Percentiles rank a stretch among this genome's conserved stretches.
Evolutionary conservation across 2,113 vertebrate genomes (phyloP).

Genomic region (Prinia subflava): DNA sequence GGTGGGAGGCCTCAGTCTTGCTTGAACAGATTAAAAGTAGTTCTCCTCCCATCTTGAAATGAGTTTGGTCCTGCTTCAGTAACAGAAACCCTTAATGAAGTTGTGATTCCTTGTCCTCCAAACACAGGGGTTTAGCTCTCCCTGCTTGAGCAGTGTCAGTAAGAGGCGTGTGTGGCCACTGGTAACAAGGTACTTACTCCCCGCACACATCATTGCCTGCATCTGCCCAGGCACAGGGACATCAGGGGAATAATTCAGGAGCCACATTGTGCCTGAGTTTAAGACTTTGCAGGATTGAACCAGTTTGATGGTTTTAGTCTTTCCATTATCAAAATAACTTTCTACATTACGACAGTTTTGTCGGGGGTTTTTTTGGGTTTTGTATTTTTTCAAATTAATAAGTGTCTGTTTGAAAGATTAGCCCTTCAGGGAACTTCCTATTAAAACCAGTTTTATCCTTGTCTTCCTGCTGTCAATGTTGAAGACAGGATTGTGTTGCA

Average conservation of each 20-base stretch:
- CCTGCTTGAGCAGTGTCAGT: neutral
- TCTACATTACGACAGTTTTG: neutral
- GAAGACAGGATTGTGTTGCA: neutral
- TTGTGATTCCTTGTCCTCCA: neutral
- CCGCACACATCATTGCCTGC: neutral
- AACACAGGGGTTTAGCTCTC: neutral
- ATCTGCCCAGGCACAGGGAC: neutral
- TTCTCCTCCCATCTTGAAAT: neutral
- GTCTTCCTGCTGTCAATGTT: conserved; percentile 22
- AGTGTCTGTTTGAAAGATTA: conserved; percentile 27
- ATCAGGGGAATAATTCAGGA: neutral
- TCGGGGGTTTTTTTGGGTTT: fast-evolving
- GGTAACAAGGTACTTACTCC: neutral
- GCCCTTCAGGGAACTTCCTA: conserved; percentile 5
- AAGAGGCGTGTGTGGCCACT: neutral
- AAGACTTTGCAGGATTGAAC: neutral
- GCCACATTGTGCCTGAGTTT: neutral
- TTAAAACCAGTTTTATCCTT: conserved; percentile 20
- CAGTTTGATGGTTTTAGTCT: neutral
- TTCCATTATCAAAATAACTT: neutral
- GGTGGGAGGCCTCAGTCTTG: neutral
- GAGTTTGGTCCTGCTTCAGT: neutral
- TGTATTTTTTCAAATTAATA: neutral
- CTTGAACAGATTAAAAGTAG: neutral
- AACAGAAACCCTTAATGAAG: neutral